Percentiles rank a stretch among this genome's conserved stretches.
phyloP scores from a whole-genome alignment of 1,140 invertebrate species.

The Diorhabda elongata region DNA sequence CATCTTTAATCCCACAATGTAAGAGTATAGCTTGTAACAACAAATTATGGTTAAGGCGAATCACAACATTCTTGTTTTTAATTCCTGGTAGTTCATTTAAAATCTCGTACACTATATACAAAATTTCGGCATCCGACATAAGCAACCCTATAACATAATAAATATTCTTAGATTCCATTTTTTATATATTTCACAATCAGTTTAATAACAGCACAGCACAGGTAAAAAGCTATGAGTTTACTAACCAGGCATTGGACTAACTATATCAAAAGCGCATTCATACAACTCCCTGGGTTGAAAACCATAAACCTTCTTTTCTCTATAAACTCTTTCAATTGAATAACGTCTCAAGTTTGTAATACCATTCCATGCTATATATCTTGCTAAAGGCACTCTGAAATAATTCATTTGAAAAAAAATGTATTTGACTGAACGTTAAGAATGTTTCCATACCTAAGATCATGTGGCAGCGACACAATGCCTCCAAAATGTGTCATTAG shows the following conservation, averaged over 20 bases:
- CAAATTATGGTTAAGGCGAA: slow-evolving; percentile 80
- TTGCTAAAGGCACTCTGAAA: slow-evolving; percentile 67
- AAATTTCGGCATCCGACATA: slow-evolving; percentile 79
- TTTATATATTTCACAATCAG: too few relatives aligned
- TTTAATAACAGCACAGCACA: too few relatives aligned
- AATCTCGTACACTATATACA: slow-evolving; percentile 74
- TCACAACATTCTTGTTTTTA: slow-evolving; percentile 63
- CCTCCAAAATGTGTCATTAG: slow-evolving; percentile 82
- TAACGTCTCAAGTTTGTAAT: slow-evolving; percentile 79
- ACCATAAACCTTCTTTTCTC: slow-evolving; percentile 76
- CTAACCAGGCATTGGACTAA: slow-evolving; percentile 64
- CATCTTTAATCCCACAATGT: slow-evolving; percentile 70
- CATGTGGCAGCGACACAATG: slow-evolving; percentile 75
- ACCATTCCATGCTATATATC: slow-evolving; percentile 77
- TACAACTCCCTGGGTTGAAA: slow-evolving; percentile 84
- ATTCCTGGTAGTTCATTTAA: slow-evolving; percentile 66
- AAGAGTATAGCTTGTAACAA: slow-evolving; percentile 74
- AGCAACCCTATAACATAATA: slow-evolving; percentile 54
- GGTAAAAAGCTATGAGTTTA: background rate
- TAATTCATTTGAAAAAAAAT: slow-evolving; percentile 20
- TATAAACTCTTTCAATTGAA: slow-evolving; percentile 79
- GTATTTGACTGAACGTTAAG: background rate
- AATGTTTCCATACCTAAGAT: slow-evolving; percentile 52
- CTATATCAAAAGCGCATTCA: slow-evolving; percentile 92
- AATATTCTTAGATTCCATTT: too few relatives aligned